A percentile compares a stretch with the other conserved stretches of the same genome.
Evolutionary conservation across 2,888 invertebrate genomes (phyloP).

Genomic region (Acleris laterana): DNA sequence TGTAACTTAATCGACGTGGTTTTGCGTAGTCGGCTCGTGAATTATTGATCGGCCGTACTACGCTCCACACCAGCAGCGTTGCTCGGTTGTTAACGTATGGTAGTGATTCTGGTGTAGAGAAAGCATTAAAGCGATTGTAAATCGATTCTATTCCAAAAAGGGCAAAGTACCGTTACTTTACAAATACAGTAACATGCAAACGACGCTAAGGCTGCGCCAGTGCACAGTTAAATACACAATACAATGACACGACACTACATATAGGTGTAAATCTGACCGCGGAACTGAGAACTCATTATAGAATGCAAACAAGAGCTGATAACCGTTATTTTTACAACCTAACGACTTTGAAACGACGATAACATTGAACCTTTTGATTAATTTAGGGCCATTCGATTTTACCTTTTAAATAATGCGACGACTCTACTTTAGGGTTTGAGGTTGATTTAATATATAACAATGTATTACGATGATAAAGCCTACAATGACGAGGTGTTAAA

Average conservation of each 20-base stretch:
- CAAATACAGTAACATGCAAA: slow-evolving; percentile 67
- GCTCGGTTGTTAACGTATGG: slow-evolving; percentile 3
- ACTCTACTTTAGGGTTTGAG: too few relatives aligned
- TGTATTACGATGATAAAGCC: too few relatives aligned
- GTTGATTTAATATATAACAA: too few relatives aligned
- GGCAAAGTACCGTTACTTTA: slow-evolving; percentile 64
- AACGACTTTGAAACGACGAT: background rate
- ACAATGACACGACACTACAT: slow-evolving; percentile 42
- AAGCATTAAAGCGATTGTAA: slow-evolving; percentile 44
- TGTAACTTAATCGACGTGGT: slow-evolving; percentile 22
- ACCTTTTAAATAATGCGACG: too few relatives aligned
- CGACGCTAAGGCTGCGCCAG: slow-evolving; percentile 43
- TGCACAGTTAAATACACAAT: slow-evolving; percentile 59
- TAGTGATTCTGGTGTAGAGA: slow-evolving; percentile 4
- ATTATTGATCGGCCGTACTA: slow-evolving; percentile 20
- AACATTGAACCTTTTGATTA: background rate
- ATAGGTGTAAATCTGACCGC: slow-evolving; percentile 52
- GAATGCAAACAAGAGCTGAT: slow-evolving; percentile 56
- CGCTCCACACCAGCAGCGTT: background rate
- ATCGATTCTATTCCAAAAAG: slow-evolving; percentile 62
- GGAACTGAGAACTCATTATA: slow-evolving; percentile 50
- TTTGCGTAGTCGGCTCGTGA: slow-evolving; percentile 25
- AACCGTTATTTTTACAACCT: background rate
- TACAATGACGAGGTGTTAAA: too few relatives aligned
- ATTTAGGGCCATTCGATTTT: background rate